Percentiles rank a stretch among this genome's conserved stretches.
phyloP scores from a whole-genome alignment of 2,797 vertebrate genomes.

The Atherinosoma microstoma region DNA sequence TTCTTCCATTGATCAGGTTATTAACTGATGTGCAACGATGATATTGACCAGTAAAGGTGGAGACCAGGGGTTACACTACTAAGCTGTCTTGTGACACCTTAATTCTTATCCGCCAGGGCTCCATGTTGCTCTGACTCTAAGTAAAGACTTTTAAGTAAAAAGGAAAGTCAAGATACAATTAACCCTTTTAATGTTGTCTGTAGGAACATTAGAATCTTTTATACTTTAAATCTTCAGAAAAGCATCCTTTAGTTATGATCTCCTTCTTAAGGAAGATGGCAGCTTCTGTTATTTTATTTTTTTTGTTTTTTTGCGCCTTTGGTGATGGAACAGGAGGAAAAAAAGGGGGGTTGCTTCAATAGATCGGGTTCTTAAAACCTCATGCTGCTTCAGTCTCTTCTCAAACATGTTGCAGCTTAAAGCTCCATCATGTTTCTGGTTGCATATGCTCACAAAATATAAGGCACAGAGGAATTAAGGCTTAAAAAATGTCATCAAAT shows the following conservation, averaged over 20 bases:
- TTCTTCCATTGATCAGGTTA: not conserved
- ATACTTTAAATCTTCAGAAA: not conserved
- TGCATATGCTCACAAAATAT: not conserved
- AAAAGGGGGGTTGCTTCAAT: not conserved
- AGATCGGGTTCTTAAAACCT: not conserved
- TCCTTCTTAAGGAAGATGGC: not conserved
- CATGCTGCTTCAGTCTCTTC: not conserved
- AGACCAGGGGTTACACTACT: conserved; percentile 16
- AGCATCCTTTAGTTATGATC: not conserved
- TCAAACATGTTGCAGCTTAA: not conserved
- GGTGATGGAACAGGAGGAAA: not conserved
- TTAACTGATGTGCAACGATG: not conserved
- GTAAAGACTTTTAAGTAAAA: too few species aligned
- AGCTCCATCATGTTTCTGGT: not conserved
- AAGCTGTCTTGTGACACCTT: conserved; percentile 1
- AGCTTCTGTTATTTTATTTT: not conserved
- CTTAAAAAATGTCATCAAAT: too few species aligned
- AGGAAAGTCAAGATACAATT: not conserved
- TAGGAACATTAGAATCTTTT: not conserved
- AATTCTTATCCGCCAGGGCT: not conserved
- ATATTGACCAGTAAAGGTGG: not conserved
- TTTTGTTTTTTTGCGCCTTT: not conserved
- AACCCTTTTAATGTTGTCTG: not conserved
- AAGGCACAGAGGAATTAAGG: not conserved
- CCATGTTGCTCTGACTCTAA: not conserved